Evolutionary conservation across 2,888 invertebrate species (phyloP), one percentile per base, ranked within the genome.

Genomic region (Hyalella azteca): DNA sequence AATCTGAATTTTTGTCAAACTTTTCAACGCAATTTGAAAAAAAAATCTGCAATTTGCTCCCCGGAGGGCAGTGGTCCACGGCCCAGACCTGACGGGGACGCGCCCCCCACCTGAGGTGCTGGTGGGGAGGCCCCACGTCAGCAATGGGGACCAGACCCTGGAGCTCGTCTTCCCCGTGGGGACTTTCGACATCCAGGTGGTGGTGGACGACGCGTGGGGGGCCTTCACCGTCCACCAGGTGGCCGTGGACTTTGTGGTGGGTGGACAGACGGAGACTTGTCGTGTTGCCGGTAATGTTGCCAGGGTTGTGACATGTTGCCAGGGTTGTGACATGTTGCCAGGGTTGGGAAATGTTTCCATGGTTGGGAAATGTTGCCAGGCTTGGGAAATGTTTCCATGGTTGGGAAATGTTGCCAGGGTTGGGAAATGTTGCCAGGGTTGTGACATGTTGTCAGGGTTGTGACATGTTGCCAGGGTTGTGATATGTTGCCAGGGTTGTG

Each of bases 121-220:
- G 2, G 29, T 79, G 48, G 81, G 80, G 45, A 41, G 41, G 40
- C 29, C 32, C 0, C 80, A 80, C 39, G 41, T 60, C 11, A 5
- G 41, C 13, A n/a, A 15, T 0, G 13, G 26, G 2, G 77, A 81
- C 13, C 82, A 83, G 39, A 50, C 73, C 1, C 41, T 81, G n/a
- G 60, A 80, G n/a, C 59, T 86, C 15, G 79, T 86, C 0, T 59
- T 86, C 19, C 85, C 85, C 13, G 81, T 81, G 15, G 86, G 85
- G 2, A 79, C 66, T 9, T 78, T 83, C 49, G 79, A 81, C 19
- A 32, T 86, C 22, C 82, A 60, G 73, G 85, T 85, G 13, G 59
- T 81, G 22, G 79, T 85, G 26, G 45, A 54, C 1, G 86, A 86
- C 77, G 39, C 29, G 39, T 80, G 83, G 76, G 85, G 83, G 3